phyloP scores from a whole-genome alignment of 2,113 vertebrate genomes.

The Phaetusa simplex region DNA sequence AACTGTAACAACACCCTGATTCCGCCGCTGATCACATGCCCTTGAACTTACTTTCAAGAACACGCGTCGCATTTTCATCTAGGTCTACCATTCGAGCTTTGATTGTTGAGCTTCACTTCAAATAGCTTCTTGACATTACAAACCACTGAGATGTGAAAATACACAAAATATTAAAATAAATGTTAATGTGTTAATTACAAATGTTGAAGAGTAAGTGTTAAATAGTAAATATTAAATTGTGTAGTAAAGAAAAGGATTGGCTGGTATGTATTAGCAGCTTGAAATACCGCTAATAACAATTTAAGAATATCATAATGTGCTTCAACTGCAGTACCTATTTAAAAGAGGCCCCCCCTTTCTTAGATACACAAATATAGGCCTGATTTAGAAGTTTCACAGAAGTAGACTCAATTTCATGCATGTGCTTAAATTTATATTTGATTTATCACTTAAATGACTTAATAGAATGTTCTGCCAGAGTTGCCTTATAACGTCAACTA shows the following conservation, averaged over 20 bases:
- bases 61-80: fast-evolving
- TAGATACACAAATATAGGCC: neutral
- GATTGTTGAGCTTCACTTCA: neutral
- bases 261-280: neutral
- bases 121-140: neutral
- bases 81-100: fast-evolving
- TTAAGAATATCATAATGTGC: neutral
- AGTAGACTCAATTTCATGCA: neutral
- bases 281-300: neutral
- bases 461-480: neutral
- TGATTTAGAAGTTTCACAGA: neutral
- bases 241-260: neutral
- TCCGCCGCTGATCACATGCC: neutral
- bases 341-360: neutral
- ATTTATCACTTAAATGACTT: neutral
- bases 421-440: neutral
- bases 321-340: neutral
- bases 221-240: neutral
- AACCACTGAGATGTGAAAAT: neutral
- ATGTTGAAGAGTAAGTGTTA: neutral
- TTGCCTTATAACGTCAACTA: neutral
- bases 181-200: neutral
- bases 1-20: neutral
- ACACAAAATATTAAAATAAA: neutral
- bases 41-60: neutral